Evolutionary conservation across 2,888 invertebrate genomes (phyloP).

Genomic region (Chymomyza caudatula): DNA sequence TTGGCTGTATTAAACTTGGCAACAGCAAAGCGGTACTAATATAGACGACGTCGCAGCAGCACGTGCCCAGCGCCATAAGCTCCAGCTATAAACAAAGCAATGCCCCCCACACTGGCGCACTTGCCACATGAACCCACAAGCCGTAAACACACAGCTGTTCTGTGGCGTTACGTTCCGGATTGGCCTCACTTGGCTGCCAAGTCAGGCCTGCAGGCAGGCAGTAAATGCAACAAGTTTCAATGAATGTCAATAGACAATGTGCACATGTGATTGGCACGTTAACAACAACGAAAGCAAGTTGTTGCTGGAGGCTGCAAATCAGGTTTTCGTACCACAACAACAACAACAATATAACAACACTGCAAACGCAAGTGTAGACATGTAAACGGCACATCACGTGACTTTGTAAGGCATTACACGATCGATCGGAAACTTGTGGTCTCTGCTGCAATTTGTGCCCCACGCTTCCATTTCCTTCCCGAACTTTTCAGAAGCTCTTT

Average conservation of each 20-base stretch:
- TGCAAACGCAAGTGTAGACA: not conserved
- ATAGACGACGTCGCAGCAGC: not conserved
- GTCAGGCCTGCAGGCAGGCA: not conserved
- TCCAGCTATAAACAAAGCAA: no score
- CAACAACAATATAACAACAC: not conserved
- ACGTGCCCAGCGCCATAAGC: not conserved
- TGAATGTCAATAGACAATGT: conserved; percentile 59
- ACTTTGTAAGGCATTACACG: not conserved
- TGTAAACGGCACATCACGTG: not conserved
- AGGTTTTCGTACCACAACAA: conserved; percentile 21
- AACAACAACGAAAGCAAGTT: conserved; percentile 13
- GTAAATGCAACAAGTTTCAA: conserved; percentile 40
- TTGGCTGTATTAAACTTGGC: conserved; percentile 17
- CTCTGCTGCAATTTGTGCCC: not conserved
- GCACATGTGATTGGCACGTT: conserved; percentile 23
- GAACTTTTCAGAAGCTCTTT: not conserved
- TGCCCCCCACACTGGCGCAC: no score
- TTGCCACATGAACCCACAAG: no score
- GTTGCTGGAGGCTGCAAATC: conserved; percentile 36
- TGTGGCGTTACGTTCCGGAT: not conserved
- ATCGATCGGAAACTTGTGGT: not conserved
- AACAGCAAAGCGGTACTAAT: conserved; percentile 12
- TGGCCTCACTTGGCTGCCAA: not conserved
- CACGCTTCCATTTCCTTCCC: not conserved
- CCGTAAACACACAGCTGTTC: not conserved